A percentile compares a stretch with the other conserved stretches of the same genome.
Conservation (phyloP, 1,140 invertebrate species). For the Trichogramma pretiosum region DNA sequence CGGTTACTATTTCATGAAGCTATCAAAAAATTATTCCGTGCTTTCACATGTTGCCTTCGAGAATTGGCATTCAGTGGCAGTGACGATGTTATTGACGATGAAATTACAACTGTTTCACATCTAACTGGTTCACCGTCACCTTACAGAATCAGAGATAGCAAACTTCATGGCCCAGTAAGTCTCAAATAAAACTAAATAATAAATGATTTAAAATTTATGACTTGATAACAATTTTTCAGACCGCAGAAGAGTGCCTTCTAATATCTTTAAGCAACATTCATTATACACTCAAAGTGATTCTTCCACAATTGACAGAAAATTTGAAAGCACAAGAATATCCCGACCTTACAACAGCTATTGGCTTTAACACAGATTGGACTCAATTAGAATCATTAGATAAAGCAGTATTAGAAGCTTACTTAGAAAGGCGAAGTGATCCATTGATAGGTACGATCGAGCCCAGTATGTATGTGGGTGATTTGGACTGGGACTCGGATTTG, state of each 20-base stretch:
- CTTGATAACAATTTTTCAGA: constrained; percentile 36
- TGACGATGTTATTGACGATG: constrained; percentile 48
- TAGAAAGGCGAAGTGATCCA: constrained; percentile 88
- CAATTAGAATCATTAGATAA: constrained; percentile 56
- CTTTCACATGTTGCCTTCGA: constrained; percentile 56
- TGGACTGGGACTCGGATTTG: constrained; percentile 74
- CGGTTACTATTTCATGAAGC: constrained; percentile 58
- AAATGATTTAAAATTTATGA: neutral
- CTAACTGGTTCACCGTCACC: constrained; percentile 53
- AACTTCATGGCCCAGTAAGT: constrained; percentile 35
- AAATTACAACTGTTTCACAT: constrained; percentile 54
- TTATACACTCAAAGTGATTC: constrained; percentile 66
- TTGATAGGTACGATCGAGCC: constrained; percentile 89
- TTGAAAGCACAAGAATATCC: constrained; percentile 38
- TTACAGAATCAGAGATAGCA: constrained; percentile 38
- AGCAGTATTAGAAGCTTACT: constrained; percentile 70
- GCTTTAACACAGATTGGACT: constrained; percentile 41
- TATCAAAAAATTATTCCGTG: constrained; percentile 62
- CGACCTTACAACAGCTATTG: constrained; percentile 33
- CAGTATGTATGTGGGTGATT: constrained; percentile 84
- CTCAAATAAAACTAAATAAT: constrained; percentile 1
- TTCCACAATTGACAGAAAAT: constrained; percentile 57
- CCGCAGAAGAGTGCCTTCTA: constrained; percentile 72
- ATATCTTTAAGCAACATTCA: constrained; percentile 84
- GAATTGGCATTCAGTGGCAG: constrained; percentile 56